Percentiles rank a stretch among this genome's conserved stretches.
Conservation (phyloP, 2,113 vertebrate species). For the Rousettus leschenaultii region DNA sequence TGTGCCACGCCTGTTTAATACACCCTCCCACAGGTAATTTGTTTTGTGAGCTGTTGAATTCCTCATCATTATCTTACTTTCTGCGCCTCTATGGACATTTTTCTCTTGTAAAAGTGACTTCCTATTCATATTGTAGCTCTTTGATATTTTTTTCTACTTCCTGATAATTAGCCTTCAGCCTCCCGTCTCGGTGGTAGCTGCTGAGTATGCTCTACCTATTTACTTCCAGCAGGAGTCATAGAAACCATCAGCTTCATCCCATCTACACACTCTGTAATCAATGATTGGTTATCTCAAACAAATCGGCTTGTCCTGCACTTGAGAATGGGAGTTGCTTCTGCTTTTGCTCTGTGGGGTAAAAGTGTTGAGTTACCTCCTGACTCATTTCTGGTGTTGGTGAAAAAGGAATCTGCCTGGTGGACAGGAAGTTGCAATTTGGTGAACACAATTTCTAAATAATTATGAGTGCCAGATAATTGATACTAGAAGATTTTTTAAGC, state of each 20-base stretch:
- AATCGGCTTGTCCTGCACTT: no score
- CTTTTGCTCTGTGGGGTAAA: not conserved
- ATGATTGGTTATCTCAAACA: not conserved
- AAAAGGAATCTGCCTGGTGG: not conserved
- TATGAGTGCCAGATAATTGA: slow-evolving; percentile 34
- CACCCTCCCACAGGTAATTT: not conserved
- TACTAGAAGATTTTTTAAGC: slow-evolving; percentile 46
- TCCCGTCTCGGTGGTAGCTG: not conserved
- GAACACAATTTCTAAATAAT: slow-evolving; percentile 44
- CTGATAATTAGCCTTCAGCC: not conserved
- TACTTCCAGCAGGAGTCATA: not conserved
- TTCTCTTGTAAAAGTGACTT: not conserved
- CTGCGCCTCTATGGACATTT: not conserved
- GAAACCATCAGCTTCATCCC: not conserved
- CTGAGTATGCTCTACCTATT: no score
- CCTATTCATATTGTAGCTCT: not conserved
- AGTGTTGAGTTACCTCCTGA: not conserved
- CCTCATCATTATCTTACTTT: not conserved
- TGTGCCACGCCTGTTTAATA: fast-evolving
- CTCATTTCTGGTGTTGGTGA: not conserved
- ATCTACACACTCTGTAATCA: fast-evolving
- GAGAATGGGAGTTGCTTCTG: not conserved
- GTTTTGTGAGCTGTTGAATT: not conserved
- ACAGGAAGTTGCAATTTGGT: slow-evolving; percentile 19
- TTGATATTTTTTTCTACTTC: not conserved